phyloP scores from a whole-genome alignment of 2,113 vertebrate genomes.

The Coregonus clupeaformis region DNA sequence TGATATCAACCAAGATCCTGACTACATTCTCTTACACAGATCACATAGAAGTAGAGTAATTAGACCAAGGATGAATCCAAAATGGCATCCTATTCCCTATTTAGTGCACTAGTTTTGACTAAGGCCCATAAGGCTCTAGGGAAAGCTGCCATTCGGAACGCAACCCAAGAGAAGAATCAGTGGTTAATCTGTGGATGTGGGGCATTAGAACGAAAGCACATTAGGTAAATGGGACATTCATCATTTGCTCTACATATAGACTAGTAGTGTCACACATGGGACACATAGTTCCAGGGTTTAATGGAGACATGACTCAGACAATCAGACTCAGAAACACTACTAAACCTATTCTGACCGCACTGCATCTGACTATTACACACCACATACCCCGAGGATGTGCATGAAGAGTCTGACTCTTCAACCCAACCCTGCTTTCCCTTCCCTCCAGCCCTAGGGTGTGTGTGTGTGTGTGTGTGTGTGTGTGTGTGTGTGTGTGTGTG shows the following conservation, averaged over 20 bases:
- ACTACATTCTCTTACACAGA: neutral
- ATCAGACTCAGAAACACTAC: neutral
- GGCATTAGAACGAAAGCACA: neutral
- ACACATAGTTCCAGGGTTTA: constrained; percentile 2
- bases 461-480: constrained; percentile 7
- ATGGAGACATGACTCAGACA: constrained; percentile 39
- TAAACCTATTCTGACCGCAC: neutral
- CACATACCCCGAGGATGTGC: neutral
- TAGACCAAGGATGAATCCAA: neutral
- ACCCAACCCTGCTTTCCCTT: neutral
- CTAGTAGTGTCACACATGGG: constrained; percentile 19
- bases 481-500: constrained; percentile 6
- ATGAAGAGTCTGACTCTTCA: no score
- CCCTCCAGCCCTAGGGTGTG: neutral
- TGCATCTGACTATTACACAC: neutral
- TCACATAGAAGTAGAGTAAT: neutral
- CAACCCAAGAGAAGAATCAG: no score
- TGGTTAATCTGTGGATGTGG: no score
- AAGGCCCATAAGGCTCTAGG: no score
- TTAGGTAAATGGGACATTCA: neutral
- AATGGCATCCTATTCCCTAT: no score
- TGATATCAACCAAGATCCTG: neutral
- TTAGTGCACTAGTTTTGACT: no score
- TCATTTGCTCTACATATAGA: neutral
- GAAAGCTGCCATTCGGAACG: no score